Base-by-base conservation (phyloP, 2,797 vertebrate genomes). In the Rhabdophis nuchalis region DNA sequence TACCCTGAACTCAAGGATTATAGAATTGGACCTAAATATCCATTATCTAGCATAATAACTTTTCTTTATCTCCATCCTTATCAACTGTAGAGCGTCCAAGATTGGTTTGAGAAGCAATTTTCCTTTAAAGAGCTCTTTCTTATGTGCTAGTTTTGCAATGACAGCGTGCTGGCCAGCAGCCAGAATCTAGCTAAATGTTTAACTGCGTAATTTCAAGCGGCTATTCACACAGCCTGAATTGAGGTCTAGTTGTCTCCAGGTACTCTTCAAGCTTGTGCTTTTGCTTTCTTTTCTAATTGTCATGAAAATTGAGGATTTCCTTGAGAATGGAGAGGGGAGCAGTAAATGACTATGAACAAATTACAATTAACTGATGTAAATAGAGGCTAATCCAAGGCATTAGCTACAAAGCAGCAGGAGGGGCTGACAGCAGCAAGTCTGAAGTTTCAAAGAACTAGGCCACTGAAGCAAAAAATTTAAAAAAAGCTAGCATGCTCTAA, bases 131-230 rank as follows among this genome's bases (percentile, higher is more conserved):
- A 64, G 1, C 12, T 60, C 18, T 88, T 90, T 85, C 58, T 61
- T 61, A 68, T 41, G 1, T 1, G 9, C 29, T 77, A 16, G 32
- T 82, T 93, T 91, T 50, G 57, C 89, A 94, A 93, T 90, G 82
- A 0, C 88, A 88, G n/a, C 82, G 60, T 61, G 90, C 93, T 90
- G 95, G 93, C 94, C 94, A 93, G 94, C 87, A 96, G 85, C 95
- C 96, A 97, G 97, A 97, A 96, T 93, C 95, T 97, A 96, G 93
- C 96, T 96, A 98, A 98, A 97, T 98, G 97, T 98, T 99, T 98
- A 97, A 97, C 97, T 94, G 94, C 95, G 96, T 97, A 97, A 98
- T 97, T 98, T 96, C 97, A 97, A 95, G 93, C 94, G 46, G 46
- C 64, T 95, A 97, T 98, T 98, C 97, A 98, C 97, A 98, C 96